Conservation (phyloP, 2,113 vertebrate species). For the Hiodon alosoides region DNA sequence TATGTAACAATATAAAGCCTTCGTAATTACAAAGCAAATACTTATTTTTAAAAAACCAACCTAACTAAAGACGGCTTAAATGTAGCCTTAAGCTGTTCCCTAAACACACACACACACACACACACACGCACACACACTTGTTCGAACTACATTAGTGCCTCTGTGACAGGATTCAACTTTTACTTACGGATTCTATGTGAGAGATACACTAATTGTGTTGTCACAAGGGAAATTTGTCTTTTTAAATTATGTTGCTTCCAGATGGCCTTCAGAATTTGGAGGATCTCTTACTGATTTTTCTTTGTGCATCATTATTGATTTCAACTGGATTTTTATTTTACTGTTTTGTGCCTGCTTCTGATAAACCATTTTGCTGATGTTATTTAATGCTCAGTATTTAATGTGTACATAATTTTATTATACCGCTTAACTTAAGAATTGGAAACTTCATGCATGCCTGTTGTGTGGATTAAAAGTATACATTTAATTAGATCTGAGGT, state of each 20-base stretch:
- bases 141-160: background rate
- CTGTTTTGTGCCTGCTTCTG: slow-evolving; percentile 34
- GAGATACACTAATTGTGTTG: background rate
- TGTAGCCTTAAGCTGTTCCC: background rate
- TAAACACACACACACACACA: background rate
- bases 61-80: background rate
- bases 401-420: slow-evolving; percentile 57
- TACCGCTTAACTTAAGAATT: slow-evolving; percentile 57
- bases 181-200: no score
- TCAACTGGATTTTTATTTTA: slow-evolving; percentile 25
- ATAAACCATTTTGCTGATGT: slow-evolving; percentile 45
- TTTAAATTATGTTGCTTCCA: background rate
- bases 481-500: slow-evolving; percentile 36
- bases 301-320: slow-evolving; percentile 37
- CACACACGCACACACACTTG: background rate
- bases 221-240: background rate
- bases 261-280: background rate
- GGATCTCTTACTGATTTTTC: background rate
- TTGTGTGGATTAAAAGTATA: slow-evolving; percentile 51
- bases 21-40: background rate
- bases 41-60: background rate
- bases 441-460: slow-evolving; percentile 57
- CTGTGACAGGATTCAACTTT: background rate
- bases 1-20: background rate
- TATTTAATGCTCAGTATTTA: slow-evolving; percentile 55